Evolutionary conservation across 2,797 vertebrate genomes (phyloP).

Genomic region (Tinamus major): DNA sequence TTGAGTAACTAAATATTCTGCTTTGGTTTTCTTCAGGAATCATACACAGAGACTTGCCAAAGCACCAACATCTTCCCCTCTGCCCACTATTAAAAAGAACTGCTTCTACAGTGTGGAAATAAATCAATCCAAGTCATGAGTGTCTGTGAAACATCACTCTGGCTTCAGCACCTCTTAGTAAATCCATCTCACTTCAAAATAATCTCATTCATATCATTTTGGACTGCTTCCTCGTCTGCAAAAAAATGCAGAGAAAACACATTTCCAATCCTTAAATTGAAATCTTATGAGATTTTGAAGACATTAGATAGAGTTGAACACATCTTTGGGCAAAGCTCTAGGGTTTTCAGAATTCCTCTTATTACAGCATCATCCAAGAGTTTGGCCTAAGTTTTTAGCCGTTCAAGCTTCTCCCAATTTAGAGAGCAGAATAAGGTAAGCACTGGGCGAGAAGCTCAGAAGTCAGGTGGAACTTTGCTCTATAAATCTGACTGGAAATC

Average conservation of each 20-base stretch:
- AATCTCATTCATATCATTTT: background rate
- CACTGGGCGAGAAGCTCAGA: background rate
- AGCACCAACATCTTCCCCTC: background rate
- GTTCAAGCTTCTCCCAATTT: background rate
- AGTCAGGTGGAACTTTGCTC: background rate
- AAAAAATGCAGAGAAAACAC: background rate
- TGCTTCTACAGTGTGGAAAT: background rate
- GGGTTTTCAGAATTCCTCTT: background rate
- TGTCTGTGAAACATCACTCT: background rate
- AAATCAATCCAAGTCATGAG: background rate
- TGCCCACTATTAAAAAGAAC: background rate
- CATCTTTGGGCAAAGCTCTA: background rate
- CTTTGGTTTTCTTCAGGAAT: background rate
- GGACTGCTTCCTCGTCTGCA: background rate
- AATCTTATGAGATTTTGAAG: slow-evolving; percentile 11
- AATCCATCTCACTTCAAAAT: background rate
- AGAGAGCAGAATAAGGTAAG: background rate
- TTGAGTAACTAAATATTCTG: background rate
- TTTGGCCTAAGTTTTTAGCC: background rate
- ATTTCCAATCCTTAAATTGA: background rate
- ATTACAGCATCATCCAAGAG: background rate
- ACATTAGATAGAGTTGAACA: background rate
- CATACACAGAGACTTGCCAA: background rate
- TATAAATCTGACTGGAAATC: background rate
- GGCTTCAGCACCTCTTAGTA: background rate